Evolutionary conservation across 1,140 invertebrate species (phyloP).

Genomic region (Caenorhabditis inopinata): DNA sequence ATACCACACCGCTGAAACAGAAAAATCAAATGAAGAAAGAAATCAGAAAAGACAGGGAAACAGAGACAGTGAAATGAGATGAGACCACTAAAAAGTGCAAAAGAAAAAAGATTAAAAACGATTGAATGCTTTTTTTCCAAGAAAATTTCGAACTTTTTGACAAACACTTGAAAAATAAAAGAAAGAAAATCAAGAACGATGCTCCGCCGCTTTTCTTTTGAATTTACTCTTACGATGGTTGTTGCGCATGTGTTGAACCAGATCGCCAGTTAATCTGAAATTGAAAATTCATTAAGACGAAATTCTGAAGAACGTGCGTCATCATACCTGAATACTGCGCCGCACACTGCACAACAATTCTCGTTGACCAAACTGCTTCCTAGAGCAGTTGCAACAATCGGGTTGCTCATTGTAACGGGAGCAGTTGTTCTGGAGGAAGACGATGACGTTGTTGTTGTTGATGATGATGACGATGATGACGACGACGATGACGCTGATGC

Average conservation of each 20-base stretch:
- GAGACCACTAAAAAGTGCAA: no score
- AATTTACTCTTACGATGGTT: conserved; percentile 28
- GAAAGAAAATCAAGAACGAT: neutral
- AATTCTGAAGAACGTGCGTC: neutral
- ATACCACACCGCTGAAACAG: no score
- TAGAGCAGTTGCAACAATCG: conserved; percentile 23
- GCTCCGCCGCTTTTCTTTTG: conserved; percentile 11
- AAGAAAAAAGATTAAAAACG: no score
- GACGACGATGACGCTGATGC: neutral
- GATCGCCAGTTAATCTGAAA: conserved; percentile 30
- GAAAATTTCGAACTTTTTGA: no score
- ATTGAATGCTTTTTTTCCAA: no score
- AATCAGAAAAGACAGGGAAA: no score
- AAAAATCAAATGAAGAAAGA: no score
- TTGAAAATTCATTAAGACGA: neutral
- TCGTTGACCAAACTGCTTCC: neutral
- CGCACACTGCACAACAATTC: conserved; percentile 38
- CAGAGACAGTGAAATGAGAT: no score
- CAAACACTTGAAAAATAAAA: no score
- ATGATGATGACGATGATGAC: neutral
- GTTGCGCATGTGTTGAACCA: conserved; percentile 37
- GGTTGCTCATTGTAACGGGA: neutral
- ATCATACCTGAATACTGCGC: neutral
- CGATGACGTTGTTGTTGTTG: no score
- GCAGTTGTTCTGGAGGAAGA: neutral